Evolutionary conservation across 2,888 invertebrate genomes (phyloP).

Genomic region (Habroteleia sp.): DNA sequence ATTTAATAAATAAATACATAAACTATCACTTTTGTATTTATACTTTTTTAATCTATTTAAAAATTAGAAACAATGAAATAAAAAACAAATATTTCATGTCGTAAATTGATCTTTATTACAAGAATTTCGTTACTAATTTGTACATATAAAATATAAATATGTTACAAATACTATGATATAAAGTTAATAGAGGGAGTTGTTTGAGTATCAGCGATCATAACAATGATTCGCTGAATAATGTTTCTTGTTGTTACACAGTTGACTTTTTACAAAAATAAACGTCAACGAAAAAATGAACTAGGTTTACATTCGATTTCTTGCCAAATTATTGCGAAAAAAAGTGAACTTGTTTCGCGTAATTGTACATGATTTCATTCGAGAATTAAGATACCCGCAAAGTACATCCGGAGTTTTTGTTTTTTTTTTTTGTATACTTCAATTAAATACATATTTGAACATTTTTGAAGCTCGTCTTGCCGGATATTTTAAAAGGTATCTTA

Average conservation of each 20-base stretch:
- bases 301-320: background rate
- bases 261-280: conserved; percentile 50
- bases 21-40: background rate
- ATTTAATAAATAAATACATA: too few species aligned
- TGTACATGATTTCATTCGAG: conserved; percentile 20
- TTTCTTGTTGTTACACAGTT: conserved; percentile 15
- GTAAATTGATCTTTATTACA: conserved; percentile 81
- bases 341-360: conserved; percentile 5
- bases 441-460: conserved; percentile 23
- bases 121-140: conserved; percentile 80
- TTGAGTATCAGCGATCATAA: conserved; percentile 37
- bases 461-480: conserved; percentile 26
- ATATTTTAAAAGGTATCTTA: conserved; percentile 19
- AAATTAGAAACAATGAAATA: background rate
- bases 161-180: conserved; percentile 80
- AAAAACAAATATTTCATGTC: conserved; percentile 65
- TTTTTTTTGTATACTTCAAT: conserved; percentile 6
- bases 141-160: conserved; percentile 81
- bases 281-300: conserved; percentile 6
- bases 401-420: conserved; percentile 6
- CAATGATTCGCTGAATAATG: conserved; percentile 32
- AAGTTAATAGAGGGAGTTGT: conserved; percentile 41
- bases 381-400: conserved; percentile 10
- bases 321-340: conserved; percentile 11
- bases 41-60: too few species aligned